Conservation (phyloP, 2,113 vertebrate species). For the Mixornis gularis region DNA sequence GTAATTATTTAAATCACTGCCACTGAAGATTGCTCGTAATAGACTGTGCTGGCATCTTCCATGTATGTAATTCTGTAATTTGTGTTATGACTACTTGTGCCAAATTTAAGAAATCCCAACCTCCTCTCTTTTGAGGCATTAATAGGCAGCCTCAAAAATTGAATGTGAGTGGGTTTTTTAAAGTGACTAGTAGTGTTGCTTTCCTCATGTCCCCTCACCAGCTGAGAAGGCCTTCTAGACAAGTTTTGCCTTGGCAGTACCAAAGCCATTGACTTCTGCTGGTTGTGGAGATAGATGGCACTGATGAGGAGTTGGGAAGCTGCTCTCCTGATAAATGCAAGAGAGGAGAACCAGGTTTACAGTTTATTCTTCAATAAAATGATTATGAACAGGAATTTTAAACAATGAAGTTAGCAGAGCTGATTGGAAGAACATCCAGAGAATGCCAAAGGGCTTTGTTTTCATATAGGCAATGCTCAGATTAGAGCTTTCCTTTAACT, state of each 20-base stretch:
- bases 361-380: background rate
- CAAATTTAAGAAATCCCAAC: background rate
- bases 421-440: background rate
- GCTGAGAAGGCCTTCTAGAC: background rate
- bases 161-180: accelerated
- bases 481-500: background rate
- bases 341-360: background rate
- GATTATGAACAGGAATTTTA: background rate
- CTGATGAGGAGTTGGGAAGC: background rate
- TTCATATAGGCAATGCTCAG: background rate
- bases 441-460: background rate
- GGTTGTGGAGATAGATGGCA: background rate
- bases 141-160: background rate
- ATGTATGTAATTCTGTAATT: background rate
- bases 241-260: background rate
- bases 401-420: background rate
- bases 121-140: background rate
- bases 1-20: constrained; percentile 14
- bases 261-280: background rate
- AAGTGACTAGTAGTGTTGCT: background rate
- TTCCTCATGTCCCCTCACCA: background rate
- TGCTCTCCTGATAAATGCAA: background rate
- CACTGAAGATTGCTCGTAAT: background rate
- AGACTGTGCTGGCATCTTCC: background rate
- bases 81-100: background rate